phyloP scores from a whole-genome alignment of 2,888 invertebrate species.

The Eupithecia vulgata region DNA sequence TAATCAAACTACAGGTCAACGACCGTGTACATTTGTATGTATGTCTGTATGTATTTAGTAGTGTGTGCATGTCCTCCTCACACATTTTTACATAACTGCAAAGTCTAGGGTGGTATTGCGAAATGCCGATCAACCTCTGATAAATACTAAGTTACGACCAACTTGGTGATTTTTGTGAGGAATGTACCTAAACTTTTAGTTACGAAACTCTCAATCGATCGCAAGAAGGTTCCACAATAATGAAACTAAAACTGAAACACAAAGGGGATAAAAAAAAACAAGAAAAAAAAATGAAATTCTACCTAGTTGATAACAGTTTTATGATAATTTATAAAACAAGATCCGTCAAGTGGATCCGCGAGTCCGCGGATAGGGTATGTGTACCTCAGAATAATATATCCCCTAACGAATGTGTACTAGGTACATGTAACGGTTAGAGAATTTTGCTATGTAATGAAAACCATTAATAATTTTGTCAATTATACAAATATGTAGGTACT shows the following conservation, averaged over 20 bases:
- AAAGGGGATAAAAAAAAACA: too few species aligned
- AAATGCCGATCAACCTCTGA: slow-evolving; percentile 41
- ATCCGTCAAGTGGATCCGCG: too few species aligned
- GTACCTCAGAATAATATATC: too few species aligned
- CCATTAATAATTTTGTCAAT: too few species aligned
- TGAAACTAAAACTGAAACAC: neutral
- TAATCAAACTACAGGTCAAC: slow-evolving; percentile 61
- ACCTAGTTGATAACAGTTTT: too few species aligned
- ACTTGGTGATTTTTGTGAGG: slow-evolving; percentile 31
- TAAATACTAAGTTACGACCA: slow-evolving; percentile 45
- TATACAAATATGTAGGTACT: too few species aligned
- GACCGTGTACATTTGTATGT: slow-evolving; percentile 54
- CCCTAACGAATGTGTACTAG: too few species aligned
- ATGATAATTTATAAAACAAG: too few species aligned
- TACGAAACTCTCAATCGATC: neutral
- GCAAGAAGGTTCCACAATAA: neutral
- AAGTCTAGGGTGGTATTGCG: slow-evolving; percentile 34
- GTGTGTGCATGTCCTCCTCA: slow-evolving; percentile 55
- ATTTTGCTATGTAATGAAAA: too few species aligned
- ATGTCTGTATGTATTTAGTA: slow-evolving; percentile 38
- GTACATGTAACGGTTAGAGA: too few species aligned
- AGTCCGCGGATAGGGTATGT: too few species aligned
- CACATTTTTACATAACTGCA: slow-evolving; percentile 46
- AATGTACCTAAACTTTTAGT: neutral
- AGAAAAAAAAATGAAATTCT: too few species aligned